A percentile compares a stretch with the other conserved stretches of the same genome.
Conservation (phyloP, 2,113 vertebrate genomes). For the Chlorodrepanis virens region DNA sequence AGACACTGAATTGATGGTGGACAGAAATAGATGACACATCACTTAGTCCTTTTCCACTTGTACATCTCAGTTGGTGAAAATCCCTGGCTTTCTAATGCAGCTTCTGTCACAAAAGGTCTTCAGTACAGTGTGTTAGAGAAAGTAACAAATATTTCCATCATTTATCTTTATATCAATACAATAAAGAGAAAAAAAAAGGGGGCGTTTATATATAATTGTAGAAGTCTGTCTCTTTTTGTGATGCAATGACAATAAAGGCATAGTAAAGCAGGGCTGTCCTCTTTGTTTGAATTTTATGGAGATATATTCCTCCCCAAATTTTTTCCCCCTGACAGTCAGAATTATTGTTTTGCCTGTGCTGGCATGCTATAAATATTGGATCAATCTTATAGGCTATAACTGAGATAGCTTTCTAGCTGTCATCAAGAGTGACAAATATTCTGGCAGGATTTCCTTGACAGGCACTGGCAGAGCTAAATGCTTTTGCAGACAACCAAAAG, state of each 20-base stretch:
- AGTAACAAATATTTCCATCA: background rate
- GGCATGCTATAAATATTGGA: slow-evolving; percentile 24
- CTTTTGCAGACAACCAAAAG: background rate
- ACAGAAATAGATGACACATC: background rate
- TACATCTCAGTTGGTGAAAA: background rate
- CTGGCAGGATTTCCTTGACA: background rate
- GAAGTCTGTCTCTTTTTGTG: background rate
- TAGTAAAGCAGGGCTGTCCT: background rate
- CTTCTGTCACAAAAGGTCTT: background rate
- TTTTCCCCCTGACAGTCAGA: background rate
- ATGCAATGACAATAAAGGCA: background rate
- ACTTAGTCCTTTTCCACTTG: background rate
- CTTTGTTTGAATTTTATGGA: background rate
- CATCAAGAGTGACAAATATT: background rate
- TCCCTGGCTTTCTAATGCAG: background rate
- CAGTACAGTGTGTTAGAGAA: background rate
- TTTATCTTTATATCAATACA: background rate
- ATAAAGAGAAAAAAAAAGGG: background rate
- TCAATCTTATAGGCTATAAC: slow-evolving; percentile 21
- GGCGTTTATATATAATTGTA: background rate
- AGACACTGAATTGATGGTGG: background rate
- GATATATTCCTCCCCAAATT: background rate
- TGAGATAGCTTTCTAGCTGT: slow-evolving; percentile 12
- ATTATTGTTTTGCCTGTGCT: slow-evolving; percentile 47
- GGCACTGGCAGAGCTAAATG: background rate